A percentile compares a stretch with the other conserved stretches of the same genome.
phyloP scores from a whole-genome alignment of 2,113 vertebrate species.

The Cyprinodon variegatus region DNA sequence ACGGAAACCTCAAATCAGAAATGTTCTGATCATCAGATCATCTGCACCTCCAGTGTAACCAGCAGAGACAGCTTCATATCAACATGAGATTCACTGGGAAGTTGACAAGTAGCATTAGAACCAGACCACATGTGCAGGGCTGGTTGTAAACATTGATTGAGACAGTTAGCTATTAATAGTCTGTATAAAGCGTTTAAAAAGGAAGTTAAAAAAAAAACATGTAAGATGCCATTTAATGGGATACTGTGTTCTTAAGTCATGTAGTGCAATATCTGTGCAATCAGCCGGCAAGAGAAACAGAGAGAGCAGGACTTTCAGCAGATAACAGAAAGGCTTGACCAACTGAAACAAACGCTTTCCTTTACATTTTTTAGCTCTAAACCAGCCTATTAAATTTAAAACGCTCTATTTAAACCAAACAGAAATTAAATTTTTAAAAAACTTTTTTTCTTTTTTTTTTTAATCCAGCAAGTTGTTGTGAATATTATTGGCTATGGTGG shows the following conservation, averaged over 20 bases:
- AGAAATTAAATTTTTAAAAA: no score
- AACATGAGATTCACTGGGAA: neutral
- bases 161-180: neutral
- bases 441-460: no score
- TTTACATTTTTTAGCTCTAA: neutral
- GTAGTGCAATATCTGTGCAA: neutral
- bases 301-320: neutral
- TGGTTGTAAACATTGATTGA: neutral
- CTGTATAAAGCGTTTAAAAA: neutral
- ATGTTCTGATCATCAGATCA: slow-evolving; percentile 72
- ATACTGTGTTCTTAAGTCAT: neutral
- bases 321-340: neutral
- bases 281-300: neutral
- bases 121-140: neutral
- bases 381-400: neutral
- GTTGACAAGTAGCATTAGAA: neutral
- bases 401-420: no score
- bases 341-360: neutral
- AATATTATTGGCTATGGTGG: no score
- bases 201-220: neutral
- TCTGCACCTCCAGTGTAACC: neutral
- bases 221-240: neutral
- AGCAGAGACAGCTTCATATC: neutral
- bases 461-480: no score
- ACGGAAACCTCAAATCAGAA: slow-evolving; percentile 77